Conservation (phyloP, 2,113 vertebrate species). For the Artemisiospiza belli region DNA sequence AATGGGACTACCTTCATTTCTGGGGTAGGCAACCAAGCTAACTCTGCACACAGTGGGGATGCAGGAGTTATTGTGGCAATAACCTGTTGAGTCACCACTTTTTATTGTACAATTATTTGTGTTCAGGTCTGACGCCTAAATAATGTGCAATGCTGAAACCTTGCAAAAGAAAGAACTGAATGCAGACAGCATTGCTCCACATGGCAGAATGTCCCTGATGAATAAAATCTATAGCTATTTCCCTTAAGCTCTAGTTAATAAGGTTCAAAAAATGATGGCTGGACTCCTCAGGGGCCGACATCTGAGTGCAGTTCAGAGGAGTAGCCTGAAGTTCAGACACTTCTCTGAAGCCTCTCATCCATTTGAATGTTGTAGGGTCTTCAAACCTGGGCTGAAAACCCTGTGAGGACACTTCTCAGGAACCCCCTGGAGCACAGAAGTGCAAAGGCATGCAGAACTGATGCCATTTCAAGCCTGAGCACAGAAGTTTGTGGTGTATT, state of each 20-base stretch:
- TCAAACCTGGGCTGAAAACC: neutral
- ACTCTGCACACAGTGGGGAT: neutral
- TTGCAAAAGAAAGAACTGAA: slow-evolving; percentile 19
- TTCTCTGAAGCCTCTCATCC: neutral
- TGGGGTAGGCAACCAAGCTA: neutral
- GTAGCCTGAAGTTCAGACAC: neutral
- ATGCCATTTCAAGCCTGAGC: neutral
- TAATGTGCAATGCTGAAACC: neutral
- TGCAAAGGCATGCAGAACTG: neutral
- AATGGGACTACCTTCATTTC: neutral
- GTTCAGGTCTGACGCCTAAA: slow-evolving; percentile 25
- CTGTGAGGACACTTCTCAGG: neutral
- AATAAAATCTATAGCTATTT: slow-evolving; percentile 47
- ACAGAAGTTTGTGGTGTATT: neutral
- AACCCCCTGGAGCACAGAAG: neutral
- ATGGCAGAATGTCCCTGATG: neutral
- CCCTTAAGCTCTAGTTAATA: neutral
- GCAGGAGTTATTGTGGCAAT: slow-evolving; percentile 45
- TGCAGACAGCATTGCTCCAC: neutral
- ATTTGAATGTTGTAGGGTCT: neutral
- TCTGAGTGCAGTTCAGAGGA: slow-evolving; percentile 1
- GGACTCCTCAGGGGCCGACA: neutral
- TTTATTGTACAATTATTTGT: slow-evolving; percentile 52
- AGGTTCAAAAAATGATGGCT: slow-evolving; percentile 31
- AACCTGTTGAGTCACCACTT: slow-evolving; percentile 41